Percentiles rank a stretch among this genome's conserved stretches.
Evolutionary conservation across 2,888 invertebrate species (phyloP).

Genomic region (Ferdinandea cuprea): DNA sequence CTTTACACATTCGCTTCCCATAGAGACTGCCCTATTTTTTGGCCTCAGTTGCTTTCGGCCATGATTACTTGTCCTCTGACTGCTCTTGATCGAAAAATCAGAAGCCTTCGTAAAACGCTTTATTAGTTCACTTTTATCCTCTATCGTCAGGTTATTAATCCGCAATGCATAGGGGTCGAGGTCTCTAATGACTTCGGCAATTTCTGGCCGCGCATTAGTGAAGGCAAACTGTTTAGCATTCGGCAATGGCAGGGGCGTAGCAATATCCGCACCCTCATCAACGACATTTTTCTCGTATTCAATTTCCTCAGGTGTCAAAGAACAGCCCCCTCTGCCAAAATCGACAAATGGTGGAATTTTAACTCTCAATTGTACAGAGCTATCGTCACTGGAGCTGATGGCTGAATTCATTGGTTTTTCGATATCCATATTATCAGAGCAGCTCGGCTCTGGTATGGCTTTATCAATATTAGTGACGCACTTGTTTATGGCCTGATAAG

Average conservation of each 20-base stretch:
- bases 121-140: constrained; percentile 76
- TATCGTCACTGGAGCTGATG: constrained; percentile 47
- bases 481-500: constrained; percentile 59
- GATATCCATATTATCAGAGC: constrained; percentile 43
- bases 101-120: constrained; percentile 63
- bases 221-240: constrained; percentile 63
- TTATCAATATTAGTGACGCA: constrained; percentile 47
- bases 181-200: constrained; percentile 80
- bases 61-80: constrained; percentile 23
- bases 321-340: constrained; percentile 19
- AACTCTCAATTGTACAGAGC: constrained; percentile 62
- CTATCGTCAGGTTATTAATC: constrained; percentile 79
- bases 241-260: constrained; percentile 78
- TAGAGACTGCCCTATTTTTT: constrained; percentile 31
- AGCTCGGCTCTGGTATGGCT: constrained; percentile 43
- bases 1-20: constrained; percentile 10
- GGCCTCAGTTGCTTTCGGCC: constrained; percentile 36
- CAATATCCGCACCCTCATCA: constrained; percentile 83
- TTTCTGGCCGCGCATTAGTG: constrained; percentile 79
- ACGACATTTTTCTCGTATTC: constrained; percentile 80
- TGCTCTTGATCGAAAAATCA: constrained; percentile 34
- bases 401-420: constrained; percentile 49
- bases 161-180: constrained; percentile 79
- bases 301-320: constrained; percentile 79
- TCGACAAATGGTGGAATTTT: constrained; percentile 50